Conservation (phyloP, 1,140 invertebrate species). For the Bombus waltoni region DNA sequence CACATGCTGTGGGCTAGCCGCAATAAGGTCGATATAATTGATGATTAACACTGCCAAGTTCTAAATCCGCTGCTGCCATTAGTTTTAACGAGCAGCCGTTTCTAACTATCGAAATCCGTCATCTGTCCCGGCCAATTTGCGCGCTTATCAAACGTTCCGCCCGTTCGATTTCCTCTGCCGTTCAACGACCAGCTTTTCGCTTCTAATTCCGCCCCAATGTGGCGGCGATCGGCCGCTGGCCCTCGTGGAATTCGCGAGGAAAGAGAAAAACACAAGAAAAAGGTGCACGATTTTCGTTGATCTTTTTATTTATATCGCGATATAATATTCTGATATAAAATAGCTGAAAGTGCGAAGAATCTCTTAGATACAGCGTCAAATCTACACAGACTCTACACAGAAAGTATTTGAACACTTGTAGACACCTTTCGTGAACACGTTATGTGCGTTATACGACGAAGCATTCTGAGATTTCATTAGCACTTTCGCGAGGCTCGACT, state of each 20-base stretch:
- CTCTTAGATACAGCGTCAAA: no score
- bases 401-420: no score
- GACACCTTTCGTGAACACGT: no score
- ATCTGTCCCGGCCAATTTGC: slow-evolving; percentile 44
- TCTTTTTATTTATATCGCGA: no score
- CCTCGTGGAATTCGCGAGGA: not conserved
- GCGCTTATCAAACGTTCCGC: slow-evolving; percentile 42
- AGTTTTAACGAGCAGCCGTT: slow-evolving; percentile 51
- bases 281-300: no score
- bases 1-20: slow-evolving; percentile 8
- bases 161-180: slow-evolving; percentile 24
- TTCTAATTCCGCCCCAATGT: not conserved
- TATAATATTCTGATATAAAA: no score
- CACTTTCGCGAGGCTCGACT: no score
- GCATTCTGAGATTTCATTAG: no score
- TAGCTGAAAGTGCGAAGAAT: no score
- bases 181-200: slow-evolving; percentile 19
- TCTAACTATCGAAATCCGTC: slow-evolving; percentile 52
- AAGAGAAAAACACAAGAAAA: no score
- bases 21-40: slow-evolving; percentile 61
- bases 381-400: no score
- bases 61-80: slow-evolving; percentile 51
- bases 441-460: no score
- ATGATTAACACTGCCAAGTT: slow-evolving; percentile 58
- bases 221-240: not conserved